Base-by-base conservation (phyloP, 2,113 vertebrate genomes). In the Ptilorrhoa leucosticta region DNA sequence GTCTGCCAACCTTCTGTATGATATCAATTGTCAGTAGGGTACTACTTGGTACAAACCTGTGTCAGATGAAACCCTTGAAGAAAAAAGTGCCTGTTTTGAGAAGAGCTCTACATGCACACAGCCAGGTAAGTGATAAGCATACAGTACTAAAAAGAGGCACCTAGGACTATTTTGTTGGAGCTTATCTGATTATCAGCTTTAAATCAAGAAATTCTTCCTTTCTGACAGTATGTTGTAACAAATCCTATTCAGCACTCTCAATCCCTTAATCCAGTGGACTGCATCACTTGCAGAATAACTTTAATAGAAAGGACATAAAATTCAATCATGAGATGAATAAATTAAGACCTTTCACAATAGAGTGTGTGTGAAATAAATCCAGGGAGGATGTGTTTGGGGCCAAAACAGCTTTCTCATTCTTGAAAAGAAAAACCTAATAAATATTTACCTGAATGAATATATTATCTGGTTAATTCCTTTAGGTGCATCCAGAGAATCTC, bases 301-400 rank as follows among this genome's bases (percentile, higher is more conserved):
- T 82, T 72, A 87, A 87, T 27, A 85, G 63, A 93, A 87, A 93
- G 51, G 15, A 92, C 87, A 83, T 15, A 54, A 87, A 96, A 90
- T 95, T 92, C 65, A 90, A 90, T 90, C 76, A 95, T 56, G 51
- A 96, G 89, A 92, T 92, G 33, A 94, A 93, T 94, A 95, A 95
- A 93, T 95, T 85, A 95, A 56, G 39, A 85, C 35, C 9, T 77
- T 95, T 79, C 73, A 61, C 68, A 76, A 58, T 6, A 70, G 6
- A 57, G 22, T 6, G 10, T 44, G 27, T 15, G 12, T 72, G 39
- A 69, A 96, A 85, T 85, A 87, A 82, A 87, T 40, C 33, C 45
- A 48, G 13, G 7, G 39, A 85, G 19, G 42, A 85, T 82, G 33
- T 58, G 22, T 33, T 33, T 73, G 3, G 26, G 13, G 18, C 5